A percentile compares a stretch with the other conserved stretches of the same genome.
These are phyloP conservation scores for Torymus tubicola DNA, from an alignment of 2,888 invertebrate genomes.

Conservation along the genomic window DNA sequence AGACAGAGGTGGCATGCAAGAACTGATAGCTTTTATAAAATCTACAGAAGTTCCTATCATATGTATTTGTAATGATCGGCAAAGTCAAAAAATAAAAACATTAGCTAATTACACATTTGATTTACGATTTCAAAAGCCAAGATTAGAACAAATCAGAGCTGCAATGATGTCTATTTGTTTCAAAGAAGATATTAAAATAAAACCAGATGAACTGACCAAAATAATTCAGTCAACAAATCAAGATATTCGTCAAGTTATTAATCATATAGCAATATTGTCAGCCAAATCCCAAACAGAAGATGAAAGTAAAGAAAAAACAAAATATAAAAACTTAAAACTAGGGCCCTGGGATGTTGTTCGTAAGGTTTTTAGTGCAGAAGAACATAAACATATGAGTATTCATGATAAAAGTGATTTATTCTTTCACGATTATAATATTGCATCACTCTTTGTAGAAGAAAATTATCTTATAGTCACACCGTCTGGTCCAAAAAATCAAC, in stretches of 20 bases:
- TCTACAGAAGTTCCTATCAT: constrained; percentile 90
- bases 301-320: constrained; percentile 73
- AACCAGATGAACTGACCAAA: constrained; percentile 86
- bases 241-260: constrained; percentile 95
- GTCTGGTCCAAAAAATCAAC: constrained; percentile 81
- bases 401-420: constrained; percentile 93
- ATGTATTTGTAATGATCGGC: constrained; percentile 98
- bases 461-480: constrained; percentile 93
- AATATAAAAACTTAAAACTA: constrained; percentile 87
- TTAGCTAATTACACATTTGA: constrained; percentile 97
- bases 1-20: constrained; percentile 97
- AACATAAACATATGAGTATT: constrained; percentile 87
- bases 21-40: constrained; percentile 94
- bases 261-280: constrained; percentile 90
- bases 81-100: constrained; percentile 94
- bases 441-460: constrained; percentile 98
- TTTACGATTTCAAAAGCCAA: constrained; percentile 89
- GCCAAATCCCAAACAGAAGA: constrained; percentile 62
- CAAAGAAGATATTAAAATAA: constrained; percentile 91
- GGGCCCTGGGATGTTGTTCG: constrained; percentile 96
- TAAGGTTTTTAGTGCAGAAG: constrained; percentile 90
- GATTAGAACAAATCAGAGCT: constrained; percentile 92
- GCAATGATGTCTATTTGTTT: constrained; percentile 94
- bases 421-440: constrained; percentile 97
- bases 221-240: constrained; percentile 92